Percentiles rank a stretch among this genome's conserved stretches.
These are phyloP conservation scores for Dyspetes luteomarginatus DNA, from an alignment of 2,888 invertebrate genomes.

Conservation along the genomic window DNA sequence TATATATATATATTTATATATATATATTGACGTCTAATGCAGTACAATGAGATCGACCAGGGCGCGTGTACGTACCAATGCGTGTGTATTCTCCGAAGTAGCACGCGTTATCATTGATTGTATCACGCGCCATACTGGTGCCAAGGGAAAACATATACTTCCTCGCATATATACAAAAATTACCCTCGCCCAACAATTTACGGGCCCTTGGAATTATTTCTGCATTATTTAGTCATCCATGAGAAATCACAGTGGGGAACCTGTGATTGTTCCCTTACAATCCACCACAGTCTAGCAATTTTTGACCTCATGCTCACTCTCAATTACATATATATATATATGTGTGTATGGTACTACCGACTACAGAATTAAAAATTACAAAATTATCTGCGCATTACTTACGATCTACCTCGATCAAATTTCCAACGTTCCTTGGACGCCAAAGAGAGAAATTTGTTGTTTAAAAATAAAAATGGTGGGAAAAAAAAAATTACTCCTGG, in stretches of 20 bases:
- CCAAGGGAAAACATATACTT: constrained; percentile 34
- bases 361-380: not conserved
- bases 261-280: constrained; percentile 7
- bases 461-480: too few species aligned
- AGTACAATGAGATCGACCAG: constrained; percentile 32
- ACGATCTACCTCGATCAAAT: not conserved
- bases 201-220: constrained; percentile 35
- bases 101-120: constrained; percentile 48
- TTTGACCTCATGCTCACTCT: not conserved
- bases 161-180: constrained; percentile 11
- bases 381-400: too few species aligned
- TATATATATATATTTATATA: too few species aligned
- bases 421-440: too few species aligned
- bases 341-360: not conserved
- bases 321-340: not conserved
- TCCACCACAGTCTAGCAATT: not conserved
- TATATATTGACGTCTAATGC: constrained; percentile 46
- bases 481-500: too few species aligned
- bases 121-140: constrained; percentile 32
- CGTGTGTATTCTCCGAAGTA: not conserved
- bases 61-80: not conserved
- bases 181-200: constrained; percentile 1
- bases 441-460: too few species aligned
- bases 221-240: constrained; percentile 42
- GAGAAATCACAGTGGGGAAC: constrained; percentile 24